Percentiles rank a stretch among this genome's conserved stretches.
Evolutionary conservation across 2,797 vertebrate genomes (phyloP).

Genomic region (Anguilla obscura): DNA sequence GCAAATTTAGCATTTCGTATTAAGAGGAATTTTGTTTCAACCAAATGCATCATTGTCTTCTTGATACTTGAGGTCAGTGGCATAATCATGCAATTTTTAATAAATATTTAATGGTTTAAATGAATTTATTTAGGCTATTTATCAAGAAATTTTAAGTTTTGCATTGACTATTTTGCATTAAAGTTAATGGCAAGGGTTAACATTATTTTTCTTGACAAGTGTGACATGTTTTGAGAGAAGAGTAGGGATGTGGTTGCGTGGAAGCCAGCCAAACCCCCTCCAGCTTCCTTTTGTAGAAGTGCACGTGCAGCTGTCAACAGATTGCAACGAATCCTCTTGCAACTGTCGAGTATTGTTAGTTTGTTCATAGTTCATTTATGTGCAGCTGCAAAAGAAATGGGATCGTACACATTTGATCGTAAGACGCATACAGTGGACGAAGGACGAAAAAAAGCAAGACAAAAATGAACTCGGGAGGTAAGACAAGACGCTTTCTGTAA

Average conservation of each 20-base stretch:
- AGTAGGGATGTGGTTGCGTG: slow-evolving; percentile 54
- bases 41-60: background rate
- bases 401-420: background rate
- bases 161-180: background rate
- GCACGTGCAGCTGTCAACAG: slow-evolving; percentile 36
- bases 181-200: background rate
- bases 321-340: background rate
- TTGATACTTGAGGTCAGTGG: background rate
- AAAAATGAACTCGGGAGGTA: background rate
- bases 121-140: background rate
- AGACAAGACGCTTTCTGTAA: background rate
- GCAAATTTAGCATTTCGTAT: background rate
- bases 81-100: background rate
- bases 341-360: background rate
- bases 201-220: slow-evolving; percentile 1
- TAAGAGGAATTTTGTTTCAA: background rate
- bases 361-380: background rate
- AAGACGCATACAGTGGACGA: background rate
- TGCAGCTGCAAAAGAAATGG: background rate
- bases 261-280: slow-evolving; percentile 56
- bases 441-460: background rate
- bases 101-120: background rate
- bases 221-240: slow-evolving; percentile 56
- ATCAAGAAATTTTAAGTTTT: background rate
- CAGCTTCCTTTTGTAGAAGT: slow-evolving; percentile 54